phyloP scores from a whole-genome alignment of 2,113 vertebrate genomes.

The Eonycteris spelaea region DNA sequence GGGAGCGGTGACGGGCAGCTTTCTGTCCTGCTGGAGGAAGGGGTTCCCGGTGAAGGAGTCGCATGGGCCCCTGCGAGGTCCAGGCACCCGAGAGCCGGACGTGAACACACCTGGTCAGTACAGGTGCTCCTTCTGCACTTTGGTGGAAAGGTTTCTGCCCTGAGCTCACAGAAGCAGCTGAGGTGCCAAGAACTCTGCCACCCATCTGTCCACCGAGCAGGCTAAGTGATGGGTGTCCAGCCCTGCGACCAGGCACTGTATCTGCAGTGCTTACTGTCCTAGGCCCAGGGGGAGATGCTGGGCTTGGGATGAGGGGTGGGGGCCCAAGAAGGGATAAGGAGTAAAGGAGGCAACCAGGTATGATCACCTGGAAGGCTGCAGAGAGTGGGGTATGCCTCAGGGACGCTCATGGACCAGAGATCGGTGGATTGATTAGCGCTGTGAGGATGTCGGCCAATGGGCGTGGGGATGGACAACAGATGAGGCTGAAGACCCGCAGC shows the following conservation, averaged over 20 bases:
- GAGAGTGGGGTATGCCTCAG: not conserved
- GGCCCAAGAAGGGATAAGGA: not conserved
- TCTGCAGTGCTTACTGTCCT: not conserved
- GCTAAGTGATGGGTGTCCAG: not conserved
- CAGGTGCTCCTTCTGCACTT: not conserved
- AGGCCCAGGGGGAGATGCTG: not conserved
- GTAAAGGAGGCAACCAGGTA: not conserved
- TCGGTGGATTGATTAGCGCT: not conserved
- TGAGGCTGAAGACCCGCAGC: not conserved
- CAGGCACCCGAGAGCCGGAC: not conserved
- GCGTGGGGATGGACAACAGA: not conserved
- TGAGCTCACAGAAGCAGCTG: not conserved
- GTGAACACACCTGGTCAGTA: not conserved
- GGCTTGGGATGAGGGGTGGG: not conserved
- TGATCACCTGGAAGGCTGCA: not conserved
- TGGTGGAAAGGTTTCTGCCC: not conserved
- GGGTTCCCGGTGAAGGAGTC: not conserved
- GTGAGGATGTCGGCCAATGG: not conserved
- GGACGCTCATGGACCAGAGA: not conserved
- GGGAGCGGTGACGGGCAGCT: not conserved
- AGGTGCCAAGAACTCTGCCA: not conserved
- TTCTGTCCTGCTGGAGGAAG: constrained; percentile 26
- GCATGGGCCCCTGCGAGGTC: not conserved
- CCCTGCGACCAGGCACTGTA: not conserved
- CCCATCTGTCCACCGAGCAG: not conserved